Percentiles rank a stretch among this genome's conserved stretches.
phyloP scores from a whole-genome alignment of 2,888 invertebrate genomes.

The Neocrepidodera transversa region DNA sequence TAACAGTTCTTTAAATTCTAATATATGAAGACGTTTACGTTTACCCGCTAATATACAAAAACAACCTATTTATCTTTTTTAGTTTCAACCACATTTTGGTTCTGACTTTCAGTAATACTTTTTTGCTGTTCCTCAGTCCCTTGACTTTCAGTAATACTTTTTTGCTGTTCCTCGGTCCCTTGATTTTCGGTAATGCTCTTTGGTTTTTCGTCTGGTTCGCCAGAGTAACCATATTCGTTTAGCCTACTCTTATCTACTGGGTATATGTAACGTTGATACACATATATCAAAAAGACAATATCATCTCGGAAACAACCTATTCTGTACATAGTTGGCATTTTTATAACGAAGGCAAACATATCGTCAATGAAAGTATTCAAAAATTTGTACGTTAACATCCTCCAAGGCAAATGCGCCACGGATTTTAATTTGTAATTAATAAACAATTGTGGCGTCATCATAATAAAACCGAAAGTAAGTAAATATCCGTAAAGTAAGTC shows the following conservation, averaged over 20 bases:
- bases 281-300: constrained; percentile 97
- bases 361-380: constrained; percentile 99
- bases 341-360: constrained; percentile 99
- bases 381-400: constrained; percentile 99
- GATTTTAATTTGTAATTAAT: constrained; percentile 99
- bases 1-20: constrained; percentile 15
- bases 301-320: constrained; percentile 98
- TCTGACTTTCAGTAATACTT: constrained; percentile 28
- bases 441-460: constrained; percentile 99
- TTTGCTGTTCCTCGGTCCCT: constrained; percentile 39
- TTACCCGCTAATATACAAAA: constrained; percentile 8
- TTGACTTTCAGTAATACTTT: background rate
- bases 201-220: constrained; percentile 64
- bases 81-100: background rate
- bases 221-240: constrained; percentile 98
- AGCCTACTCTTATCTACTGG: constrained; percentile 93
- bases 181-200: constrained; percentile 32
- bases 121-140: constrained; percentile 41
- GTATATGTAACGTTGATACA: constrained; percentile 99
- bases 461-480: constrained; percentile 98
- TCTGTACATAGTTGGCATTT: constrained; percentile 99
- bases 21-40: constrained; percentile 11
- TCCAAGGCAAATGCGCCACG: constrained; percentile 98
- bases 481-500: constrained; percentile 98
- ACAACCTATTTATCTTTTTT: constrained; percentile 22